Evolutionary conservation across 2,797 vertebrate species (phyloP).

Genomic region (Poecilia velifera): DNA sequence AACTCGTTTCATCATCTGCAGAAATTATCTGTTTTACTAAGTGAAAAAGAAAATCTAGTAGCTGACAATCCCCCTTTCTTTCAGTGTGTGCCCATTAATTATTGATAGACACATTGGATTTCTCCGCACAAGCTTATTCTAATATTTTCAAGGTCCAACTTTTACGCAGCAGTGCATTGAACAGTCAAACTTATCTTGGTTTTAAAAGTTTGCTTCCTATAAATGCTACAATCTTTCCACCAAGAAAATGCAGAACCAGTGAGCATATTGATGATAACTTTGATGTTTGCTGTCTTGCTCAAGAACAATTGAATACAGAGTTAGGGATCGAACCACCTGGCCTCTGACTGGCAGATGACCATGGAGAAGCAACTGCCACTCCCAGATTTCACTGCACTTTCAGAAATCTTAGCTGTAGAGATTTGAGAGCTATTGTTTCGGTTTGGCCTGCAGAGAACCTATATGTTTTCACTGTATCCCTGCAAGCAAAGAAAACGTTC

Average conservation of each 20-base stretch:
- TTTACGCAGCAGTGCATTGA: constrained; percentile 16
- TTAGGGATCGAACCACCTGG: not conserved
- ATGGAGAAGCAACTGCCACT: not conserved
- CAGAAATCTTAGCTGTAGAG: not conserved
- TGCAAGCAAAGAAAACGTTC: constrained; percentile 26
- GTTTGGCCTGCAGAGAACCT: constrained; percentile 13
- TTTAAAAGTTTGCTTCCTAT: not conserved
- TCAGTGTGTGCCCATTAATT: constrained; percentile 76
- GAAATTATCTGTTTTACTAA: constrained; percentile 56
- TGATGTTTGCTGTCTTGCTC: not conserved
- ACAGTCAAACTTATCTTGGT: constrained; percentile 11
- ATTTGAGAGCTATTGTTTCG: not conserved
- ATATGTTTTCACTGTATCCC: constrained; percentile 54
- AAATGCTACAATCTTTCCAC: not conserved
- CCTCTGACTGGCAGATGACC: not conserved
- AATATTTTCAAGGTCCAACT: constrained; percentile 56
- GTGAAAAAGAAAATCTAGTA: constrained; percentile 54
- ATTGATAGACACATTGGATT: constrained; percentile 68
- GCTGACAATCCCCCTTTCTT: constrained; percentile 77
- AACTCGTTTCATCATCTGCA: constrained; percentile 34
- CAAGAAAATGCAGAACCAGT: not conserved
- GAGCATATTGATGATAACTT: not conserved
- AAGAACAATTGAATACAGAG: not conserved
- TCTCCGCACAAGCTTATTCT: constrained; percentile 53
- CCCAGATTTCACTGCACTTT: not conserved